Conservation (phyloP, 2,797 vertebrate species). For the Pogonophryne albipinna region DNA sequence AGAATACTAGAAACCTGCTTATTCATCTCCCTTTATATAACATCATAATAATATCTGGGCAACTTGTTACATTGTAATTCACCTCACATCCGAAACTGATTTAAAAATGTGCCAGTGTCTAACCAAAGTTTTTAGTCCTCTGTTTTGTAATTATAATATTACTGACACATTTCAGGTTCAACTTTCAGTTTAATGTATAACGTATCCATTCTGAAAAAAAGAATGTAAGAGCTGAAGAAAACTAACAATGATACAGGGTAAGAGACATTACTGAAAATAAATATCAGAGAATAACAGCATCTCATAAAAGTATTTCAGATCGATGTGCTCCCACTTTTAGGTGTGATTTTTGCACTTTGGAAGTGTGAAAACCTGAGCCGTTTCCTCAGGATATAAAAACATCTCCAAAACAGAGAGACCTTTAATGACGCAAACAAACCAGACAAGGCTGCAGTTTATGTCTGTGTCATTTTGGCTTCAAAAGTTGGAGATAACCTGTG, state of each 20-base stretch:
- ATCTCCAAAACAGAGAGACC: neutral
- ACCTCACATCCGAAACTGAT: too few species aligned
- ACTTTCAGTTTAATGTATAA: neutral
- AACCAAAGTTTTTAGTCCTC: conserved; percentile 1
- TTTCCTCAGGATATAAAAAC: conserved; percentile 2
- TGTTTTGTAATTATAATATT: neutral
- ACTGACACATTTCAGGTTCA: conserved; percentile 8
- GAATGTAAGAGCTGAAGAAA: neutral
- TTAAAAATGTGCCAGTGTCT: neutral
- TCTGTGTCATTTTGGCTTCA: neutral
- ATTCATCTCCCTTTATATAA: neutral
- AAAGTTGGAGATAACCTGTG: neutral
- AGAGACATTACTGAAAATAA: too few species aligned
- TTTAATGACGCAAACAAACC: neutral
- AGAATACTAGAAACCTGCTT: neutral
- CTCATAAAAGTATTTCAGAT: neutral
- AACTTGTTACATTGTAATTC: neutral
- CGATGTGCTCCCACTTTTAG: neutral
- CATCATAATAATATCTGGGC: neutral
- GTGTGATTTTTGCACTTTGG: conserved; percentile 15
- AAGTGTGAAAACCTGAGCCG: conserved; percentile 14
- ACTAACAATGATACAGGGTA: neutral
- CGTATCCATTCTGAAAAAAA: neutral
- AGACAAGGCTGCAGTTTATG: neutral
- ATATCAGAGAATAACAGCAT: neutral